These are phyloP conservation scores for Caenorhabditis parvicauda DNA, from an alignment of 2,888 invertebrate genomes.

Conservation along the genomic window DNA sequence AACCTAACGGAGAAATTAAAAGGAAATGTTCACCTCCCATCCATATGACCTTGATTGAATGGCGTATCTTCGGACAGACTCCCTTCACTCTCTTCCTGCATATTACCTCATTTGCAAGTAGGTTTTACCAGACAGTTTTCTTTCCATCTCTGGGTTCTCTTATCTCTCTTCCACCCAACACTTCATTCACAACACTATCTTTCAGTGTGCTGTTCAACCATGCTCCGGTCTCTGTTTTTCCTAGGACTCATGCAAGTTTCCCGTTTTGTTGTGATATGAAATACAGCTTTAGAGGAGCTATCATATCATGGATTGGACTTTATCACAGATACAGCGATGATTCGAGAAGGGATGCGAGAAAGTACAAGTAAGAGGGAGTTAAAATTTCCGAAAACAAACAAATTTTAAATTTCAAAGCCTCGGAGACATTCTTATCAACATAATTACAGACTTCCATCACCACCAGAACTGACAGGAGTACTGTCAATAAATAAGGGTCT, in stretches of 20 bases:
- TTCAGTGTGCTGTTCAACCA: neutral
- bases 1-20: too few species aligned
- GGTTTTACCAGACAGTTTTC: too few species aligned
- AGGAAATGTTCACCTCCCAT: too few species aligned
- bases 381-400: neutral
- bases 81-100: too few species aligned
- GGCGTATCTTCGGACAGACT: too few species aligned
- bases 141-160: too few species aligned
- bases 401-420: neutral
- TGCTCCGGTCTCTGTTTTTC: slow-evolving; percentile 7
- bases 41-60: too few species aligned
- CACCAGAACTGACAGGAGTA: slow-evolving; percentile 47
- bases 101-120: too few species aligned
- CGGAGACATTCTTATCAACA: neutral
- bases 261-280: neutral
- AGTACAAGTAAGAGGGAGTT: slow-evolving; percentile 5
- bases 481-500: slow-evolving; percentile 45
- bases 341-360: slow-evolving; percentile 11
- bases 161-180: too few species aligned
- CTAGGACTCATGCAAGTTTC: slow-evolving; percentile 29
- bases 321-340: slow-evolving; percentile 27
- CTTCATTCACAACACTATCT: too few species aligned
- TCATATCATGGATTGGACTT: slow-evolving; percentile 22
- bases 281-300: slow-evolving; percentile 18
- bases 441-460: slow-evolving; percentile 35